A percentile compares a stretch with the other conserved stretches of the same genome.
These are phyloP conservation scores for Leptogaster cylindrica DNA, from an alignment of 2,888 invertebrate species.

Conservation along the genomic window DNA sequence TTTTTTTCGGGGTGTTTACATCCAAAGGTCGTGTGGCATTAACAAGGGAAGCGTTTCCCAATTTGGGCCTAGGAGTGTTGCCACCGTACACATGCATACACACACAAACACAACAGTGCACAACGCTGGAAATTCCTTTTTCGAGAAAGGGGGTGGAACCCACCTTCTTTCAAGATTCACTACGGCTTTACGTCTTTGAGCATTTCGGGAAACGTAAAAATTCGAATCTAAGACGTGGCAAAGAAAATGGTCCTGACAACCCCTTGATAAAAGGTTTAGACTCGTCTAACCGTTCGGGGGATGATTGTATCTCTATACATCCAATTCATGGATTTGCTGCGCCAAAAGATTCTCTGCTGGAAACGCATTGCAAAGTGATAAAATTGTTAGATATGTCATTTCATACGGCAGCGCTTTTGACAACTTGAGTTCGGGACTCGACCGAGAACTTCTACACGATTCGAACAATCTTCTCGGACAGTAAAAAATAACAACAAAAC, in stretches of 20 bases:
- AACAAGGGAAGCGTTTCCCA: conserved; percentile 9
- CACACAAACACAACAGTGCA: no score
- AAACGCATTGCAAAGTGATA: conserved; percentile 9
- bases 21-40: conserved; percentile 8
- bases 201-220: not conserved
- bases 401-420: conserved; percentile 15
- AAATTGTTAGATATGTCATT: conserved; percentile 33
- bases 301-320: not conserved
- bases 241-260: conserved; percentile 16
- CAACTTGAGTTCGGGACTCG: no score
- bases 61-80: no score
- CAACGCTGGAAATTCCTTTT: conserved; percentile 4
- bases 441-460: no score
- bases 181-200: conserved; percentile 12
- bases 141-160: not conserved
- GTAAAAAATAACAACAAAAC: no score
- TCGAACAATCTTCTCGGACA: no score
- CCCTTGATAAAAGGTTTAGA: conserved; percentile 29
- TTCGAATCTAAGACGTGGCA: not conserved
- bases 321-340: not conserved
- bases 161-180: conserved; percentile 16
- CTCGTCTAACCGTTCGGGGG: conserved; percentile 14
- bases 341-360: not conserved
- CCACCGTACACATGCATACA: not conserved
- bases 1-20: conserved; percentile 8